phyloP scores from a whole-genome alignment of 2,113 vertebrate species.

The Urocitellus parryii region DNA sequence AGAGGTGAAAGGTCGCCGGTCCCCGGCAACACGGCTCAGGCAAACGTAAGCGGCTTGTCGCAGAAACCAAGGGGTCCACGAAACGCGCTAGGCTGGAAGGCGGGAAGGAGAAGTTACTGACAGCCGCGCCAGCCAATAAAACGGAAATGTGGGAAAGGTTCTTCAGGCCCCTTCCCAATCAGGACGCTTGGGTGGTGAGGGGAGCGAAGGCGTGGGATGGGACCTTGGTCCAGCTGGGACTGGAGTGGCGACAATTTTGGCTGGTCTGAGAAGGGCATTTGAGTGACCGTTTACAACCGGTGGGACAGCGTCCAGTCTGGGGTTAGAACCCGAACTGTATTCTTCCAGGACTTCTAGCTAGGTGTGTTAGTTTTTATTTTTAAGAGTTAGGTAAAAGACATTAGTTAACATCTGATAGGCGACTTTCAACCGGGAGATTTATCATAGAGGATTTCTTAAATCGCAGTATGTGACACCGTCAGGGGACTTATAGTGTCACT shows the following conservation, averaged over 20 bases:
- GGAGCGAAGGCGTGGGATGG: slow-evolving; percentile 40
- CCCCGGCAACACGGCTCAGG: slow-evolving; percentile 74
- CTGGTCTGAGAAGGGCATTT: slow-evolving; percentile 49
- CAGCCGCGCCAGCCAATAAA: slow-evolving; percentile 41
- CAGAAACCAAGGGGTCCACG: slow-evolving; percentile 68
- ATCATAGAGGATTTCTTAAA: slow-evolving; percentile 20
- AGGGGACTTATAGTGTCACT: slow-evolving; percentile 1
- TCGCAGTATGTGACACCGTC: not conserved
- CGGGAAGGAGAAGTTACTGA: slow-evolving; percentile 68
- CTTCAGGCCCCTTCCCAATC: slow-evolving; percentile 71
- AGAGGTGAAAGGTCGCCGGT: slow-evolving; percentile 68
- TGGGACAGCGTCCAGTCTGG: not conserved
- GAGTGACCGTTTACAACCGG: slow-evolving; percentile 38
- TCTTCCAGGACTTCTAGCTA: not conserved
- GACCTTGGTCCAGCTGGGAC: slow-evolving; percentile 33
- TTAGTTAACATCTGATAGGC: not conserved
- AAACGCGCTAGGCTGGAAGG: slow-evolving; percentile 60
- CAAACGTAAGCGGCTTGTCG: slow-evolving; percentile 68
- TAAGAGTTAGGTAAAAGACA: slow-evolving; percentile 27
- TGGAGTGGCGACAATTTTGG: not conserved
- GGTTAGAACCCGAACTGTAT: not conserved
- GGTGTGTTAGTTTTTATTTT: not conserved
- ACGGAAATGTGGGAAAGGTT: slow-evolving; percentile 42
- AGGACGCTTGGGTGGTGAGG: not conserved
- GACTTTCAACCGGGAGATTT: not conserved